These are phyloP conservation scores for Heliocidaris erythrogramma DNA, from an alignment of 35 echinoderm and acorn worm genomes.

Conservation along the genomic window DNA sequence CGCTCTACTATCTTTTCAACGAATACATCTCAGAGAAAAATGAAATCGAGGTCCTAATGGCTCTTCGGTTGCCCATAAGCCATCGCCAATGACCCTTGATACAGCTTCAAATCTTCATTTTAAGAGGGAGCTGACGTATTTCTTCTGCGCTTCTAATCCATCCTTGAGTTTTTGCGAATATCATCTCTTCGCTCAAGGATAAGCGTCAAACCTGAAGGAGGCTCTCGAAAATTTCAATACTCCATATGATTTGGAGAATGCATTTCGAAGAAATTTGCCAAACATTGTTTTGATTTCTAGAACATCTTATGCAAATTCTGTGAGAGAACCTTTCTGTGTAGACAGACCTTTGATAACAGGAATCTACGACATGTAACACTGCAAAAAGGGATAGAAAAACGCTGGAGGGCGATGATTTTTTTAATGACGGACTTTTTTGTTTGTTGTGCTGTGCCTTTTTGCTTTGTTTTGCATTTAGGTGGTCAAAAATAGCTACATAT, in stretches of 20 bases:
- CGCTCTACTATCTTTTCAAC: background rate
- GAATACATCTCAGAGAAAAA: background rate
- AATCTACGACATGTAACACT: background rate
- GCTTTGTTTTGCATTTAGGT: too few species aligned
- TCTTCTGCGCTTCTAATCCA: background rate
- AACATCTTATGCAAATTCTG: background rate
- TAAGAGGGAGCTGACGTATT: background rate
- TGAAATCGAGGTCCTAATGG: background rate
- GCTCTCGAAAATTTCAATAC: background rate
- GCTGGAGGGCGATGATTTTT: too few species aligned
- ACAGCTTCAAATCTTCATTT: background rate
- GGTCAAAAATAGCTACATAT: too few species aligned
- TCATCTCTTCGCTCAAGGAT: background rate
- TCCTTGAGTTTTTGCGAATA: background rate
- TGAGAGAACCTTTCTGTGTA: background rate
- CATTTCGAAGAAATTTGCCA: background rate
- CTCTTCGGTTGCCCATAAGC: background rate
- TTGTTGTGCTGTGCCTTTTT: too few species aligned
- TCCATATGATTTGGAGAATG: background rate
- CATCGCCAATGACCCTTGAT: background rate
- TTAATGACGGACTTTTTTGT: too few species aligned
- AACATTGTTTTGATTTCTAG: background rate
- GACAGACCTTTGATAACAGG: background rate
- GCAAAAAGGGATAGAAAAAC: too few species aligned
- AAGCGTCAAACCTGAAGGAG: background rate